phyloP scores from a whole-genome alignment of 2,113 vertebrate genomes.

The Serinus canaria region DNA sequence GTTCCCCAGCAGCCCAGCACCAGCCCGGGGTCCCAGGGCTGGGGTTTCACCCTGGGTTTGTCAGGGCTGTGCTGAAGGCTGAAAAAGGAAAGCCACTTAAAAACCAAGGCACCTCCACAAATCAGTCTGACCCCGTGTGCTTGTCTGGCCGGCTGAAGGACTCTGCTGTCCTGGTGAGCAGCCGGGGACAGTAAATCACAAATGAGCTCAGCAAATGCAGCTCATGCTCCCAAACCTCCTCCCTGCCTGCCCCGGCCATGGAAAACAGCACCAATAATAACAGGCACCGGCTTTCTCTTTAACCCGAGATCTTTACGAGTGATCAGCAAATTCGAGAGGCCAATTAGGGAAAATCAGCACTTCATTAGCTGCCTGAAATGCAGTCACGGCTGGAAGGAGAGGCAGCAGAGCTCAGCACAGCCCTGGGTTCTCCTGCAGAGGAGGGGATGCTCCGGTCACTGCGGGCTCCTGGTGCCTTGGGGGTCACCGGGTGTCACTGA shows the following conservation, averaged over 20 bases:
- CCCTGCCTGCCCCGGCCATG: accelerated
- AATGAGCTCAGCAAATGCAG: background rate
- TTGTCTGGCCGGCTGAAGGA: background rate
- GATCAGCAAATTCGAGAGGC: conserved; percentile 31
- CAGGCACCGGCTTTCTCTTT: background rate
- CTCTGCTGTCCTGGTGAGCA: background rate
- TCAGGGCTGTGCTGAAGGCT: background rate
- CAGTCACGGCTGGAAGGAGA: background rate
- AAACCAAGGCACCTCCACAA: background rate
- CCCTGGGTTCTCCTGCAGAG: accelerated
- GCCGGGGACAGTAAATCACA: accelerated
- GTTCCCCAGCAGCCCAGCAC: background rate
- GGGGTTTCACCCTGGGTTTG: background rate
- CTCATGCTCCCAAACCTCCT: accelerated
- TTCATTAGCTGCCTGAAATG: conserved; percentile 48
- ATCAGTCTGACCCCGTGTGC: accelerated
- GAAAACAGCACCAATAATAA: background rate
- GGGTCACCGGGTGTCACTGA: background rate
- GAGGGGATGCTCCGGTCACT: background rate
- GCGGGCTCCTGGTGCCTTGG: accelerated
- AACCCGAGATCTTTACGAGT: background rate
- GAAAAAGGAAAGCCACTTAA: background rate
- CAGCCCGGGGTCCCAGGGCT: accelerated
- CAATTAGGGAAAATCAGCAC: conserved; percentile 49
- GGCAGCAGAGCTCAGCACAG: background rate